Conservation (phyloP, 2,888 invertebrate species). For the Agrochola lychnidis region DNA sequence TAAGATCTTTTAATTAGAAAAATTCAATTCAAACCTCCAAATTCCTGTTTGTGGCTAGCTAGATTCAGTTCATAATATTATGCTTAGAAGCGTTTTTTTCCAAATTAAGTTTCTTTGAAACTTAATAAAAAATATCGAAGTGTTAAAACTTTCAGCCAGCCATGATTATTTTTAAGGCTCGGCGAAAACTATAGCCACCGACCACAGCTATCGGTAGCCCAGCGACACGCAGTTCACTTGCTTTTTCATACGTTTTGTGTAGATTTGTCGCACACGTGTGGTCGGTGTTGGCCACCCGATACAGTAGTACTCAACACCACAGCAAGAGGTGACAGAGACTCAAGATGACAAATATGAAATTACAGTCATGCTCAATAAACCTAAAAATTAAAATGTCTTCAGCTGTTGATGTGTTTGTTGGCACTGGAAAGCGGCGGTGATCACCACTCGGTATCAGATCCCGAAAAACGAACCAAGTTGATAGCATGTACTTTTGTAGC, state of each 20-base stretch:
- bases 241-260: no score
- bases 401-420: slow-evolving; percentile 21
- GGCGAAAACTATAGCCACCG: no score
- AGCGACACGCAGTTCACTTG: no score
- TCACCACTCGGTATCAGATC: background rate
- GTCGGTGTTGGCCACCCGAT: no score
- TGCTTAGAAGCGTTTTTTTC: background rate
- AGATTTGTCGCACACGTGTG: no score
- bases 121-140: background rate
- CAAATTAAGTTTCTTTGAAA: background rate
- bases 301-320: no score
- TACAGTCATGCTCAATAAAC: background rate
- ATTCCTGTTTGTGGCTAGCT: background rate
- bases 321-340: no score
- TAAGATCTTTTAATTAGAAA: background rate
- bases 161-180: background rate
- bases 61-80: background rate
- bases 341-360: background rate
- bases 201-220: no score
- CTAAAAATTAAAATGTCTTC: background rate
- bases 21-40: background rate
- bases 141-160: no score
- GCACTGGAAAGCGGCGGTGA: background rate
- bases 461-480: background rate
- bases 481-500: background rate